Percentiles rank a stretch among this genome's conserved stretches.
These are phyloP conservation scores for Cryptoleucopteryx plumbea DNA, from an alignment of 2,113 vertebrate genomes.

Conservation along the genomic window DNA sequence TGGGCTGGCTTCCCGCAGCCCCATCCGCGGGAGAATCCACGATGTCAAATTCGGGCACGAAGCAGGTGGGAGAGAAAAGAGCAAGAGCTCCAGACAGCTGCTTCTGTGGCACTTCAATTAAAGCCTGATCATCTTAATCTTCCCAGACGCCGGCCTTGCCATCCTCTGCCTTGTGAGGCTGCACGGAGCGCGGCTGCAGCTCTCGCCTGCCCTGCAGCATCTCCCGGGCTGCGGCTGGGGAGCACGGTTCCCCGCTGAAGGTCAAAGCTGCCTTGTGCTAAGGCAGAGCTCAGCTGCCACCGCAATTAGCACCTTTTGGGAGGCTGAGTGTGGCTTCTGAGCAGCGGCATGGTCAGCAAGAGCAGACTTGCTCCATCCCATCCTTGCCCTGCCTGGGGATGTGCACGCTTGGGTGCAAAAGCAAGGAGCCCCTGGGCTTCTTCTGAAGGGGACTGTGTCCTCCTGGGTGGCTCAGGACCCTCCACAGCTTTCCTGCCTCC, in stretches of 20 bases:
- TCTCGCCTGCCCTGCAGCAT: background rate
- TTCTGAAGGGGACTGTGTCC: too few relatives aligned
- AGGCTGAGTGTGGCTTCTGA: background rate
- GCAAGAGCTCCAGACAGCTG: background rate
- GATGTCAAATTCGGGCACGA: accelerated
- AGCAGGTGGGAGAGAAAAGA: background rate
- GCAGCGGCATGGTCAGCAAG: accelerated
- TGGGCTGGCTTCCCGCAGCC: background rate
- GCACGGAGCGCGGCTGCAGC: background rate
- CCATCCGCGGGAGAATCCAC: accelerated
- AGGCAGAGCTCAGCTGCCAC: accelerated
- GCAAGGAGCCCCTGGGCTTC: background rate
- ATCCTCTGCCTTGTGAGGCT: background rate
- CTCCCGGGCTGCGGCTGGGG: background rate
- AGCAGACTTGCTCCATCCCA: background rate
- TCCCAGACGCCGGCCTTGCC: background rate
- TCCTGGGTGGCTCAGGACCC: background rate
- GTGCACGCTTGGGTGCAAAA: accelerated
- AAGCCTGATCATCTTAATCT: background rate
- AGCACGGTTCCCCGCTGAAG: background rate
- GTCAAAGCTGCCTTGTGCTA: background rate
- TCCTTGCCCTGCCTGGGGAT: background rate
- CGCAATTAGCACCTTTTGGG: accelerated
- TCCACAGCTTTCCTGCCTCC: background rate
- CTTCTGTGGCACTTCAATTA: constrained; percentile 3